A percentile compares a stretch with the other conserved stretches of the same genome.
These are phyloP conservation scores for Physella acuta DNA, from an alignment of 1,140 invertebrate genomes.

Conservation along the genomic window DNA sequence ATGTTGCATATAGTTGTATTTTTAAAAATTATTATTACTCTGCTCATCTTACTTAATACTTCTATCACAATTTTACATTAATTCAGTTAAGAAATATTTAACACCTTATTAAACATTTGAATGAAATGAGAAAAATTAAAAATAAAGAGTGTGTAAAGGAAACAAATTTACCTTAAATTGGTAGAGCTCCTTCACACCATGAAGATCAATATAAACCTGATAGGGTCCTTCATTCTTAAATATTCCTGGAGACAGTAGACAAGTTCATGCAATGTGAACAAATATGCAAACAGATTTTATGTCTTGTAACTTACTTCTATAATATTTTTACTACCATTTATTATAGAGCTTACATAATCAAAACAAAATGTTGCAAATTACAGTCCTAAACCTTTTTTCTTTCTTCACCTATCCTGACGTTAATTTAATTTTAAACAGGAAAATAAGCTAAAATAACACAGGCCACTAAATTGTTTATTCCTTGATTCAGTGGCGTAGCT, in stretches of 20 bases:
- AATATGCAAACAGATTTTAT: not conserved
- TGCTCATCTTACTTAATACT: not conserved
- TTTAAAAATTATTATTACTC: not conserved
- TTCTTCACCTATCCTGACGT: not conserved
- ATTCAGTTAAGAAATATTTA: not conserved
- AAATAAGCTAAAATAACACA: too few species aligned
- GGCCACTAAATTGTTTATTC: too few species aligned
- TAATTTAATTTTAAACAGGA: not conserved
- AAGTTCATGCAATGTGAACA: not conserved
- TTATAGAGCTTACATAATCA: not conserved
- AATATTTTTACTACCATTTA: not conserved
- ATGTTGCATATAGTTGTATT: not conserved
- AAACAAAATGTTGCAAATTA: not conserved
- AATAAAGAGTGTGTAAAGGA: not conserved
- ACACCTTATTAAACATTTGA: not conserved
- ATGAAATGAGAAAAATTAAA: not conserved
- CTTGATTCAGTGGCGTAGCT: too few species aligned
- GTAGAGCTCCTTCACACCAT: conserved; percentile 67
- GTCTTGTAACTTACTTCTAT: not conserved
- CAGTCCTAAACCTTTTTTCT: not conserved
- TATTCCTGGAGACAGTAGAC: conserved; percentile 63
- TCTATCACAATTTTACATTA: not conserved
- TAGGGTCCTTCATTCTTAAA: conserved; percentile 62
- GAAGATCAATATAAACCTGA: conserved; percentile 73
- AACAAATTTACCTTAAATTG: conserved; percentile 32